Evolutionary conservation across 2,888 invertebrate species (phyloP).

Genomic region (Parochlus steinenii): DNA sequence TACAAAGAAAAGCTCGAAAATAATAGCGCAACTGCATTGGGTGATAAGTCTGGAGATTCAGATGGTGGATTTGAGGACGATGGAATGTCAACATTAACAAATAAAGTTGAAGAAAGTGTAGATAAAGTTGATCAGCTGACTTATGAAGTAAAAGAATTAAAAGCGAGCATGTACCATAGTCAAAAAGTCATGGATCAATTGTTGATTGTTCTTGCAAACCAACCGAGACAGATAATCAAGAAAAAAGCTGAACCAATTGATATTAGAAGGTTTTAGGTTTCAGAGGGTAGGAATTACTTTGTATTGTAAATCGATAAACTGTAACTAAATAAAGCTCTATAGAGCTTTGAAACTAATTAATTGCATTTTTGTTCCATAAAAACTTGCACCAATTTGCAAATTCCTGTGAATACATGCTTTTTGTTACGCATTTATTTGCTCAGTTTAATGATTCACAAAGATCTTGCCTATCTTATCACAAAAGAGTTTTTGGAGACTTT

Average conservation of each 20-base stretch:
- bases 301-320: no score
- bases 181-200: constrained; percentile 32
- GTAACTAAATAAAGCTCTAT: no score
- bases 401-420: no score
- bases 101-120: constrained; percentile 47
- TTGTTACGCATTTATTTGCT: no score
- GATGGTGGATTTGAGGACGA: constrained; percentile 39
- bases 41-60: constrained; percentile 33
- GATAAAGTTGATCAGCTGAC: constrained; percentile 48
- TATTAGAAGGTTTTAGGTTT: no score
- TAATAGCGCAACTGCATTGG: constrained; percentile 32
- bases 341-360: no score
- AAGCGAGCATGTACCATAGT: constrained; percentile 34
- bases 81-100: constrained; percentile 39
- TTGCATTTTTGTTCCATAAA: no score
- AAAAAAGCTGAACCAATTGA: neutral
- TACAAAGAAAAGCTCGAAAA: constrained; percentile 47
- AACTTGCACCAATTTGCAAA: no score
- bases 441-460: no score
- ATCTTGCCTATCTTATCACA: no score
- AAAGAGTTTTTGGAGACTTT: no score
- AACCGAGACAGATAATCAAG: neutral
- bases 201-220: constrained; percentile 25
- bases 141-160: constrained; percentile 51
- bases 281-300: no score